Percentiles rank a stretch among this genome's conserved stretches.
These are phyloP conservation scores for Otolemur garnettii DNA, from an alignment of 2,113 vertebrate species.

Conservation along the genomic window DNA sequence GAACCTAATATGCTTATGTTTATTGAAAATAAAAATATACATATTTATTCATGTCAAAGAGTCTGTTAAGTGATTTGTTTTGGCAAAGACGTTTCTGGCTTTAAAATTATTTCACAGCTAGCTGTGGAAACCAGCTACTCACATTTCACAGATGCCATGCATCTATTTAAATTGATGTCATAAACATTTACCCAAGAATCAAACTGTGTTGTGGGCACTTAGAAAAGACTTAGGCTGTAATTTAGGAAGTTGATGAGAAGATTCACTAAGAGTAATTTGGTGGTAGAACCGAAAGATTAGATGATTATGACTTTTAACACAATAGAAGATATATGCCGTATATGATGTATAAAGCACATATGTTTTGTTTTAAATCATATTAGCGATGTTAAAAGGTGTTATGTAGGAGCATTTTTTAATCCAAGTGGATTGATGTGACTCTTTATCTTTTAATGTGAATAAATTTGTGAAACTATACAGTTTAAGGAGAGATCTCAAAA, in stretches of 20 bases:
- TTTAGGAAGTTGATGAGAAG: slow-evolving; percentile 38
- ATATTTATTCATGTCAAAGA: background rate
- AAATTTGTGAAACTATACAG: slow-evolving; percentile 18
- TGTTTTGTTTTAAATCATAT: slow-evolving; percentile 45
- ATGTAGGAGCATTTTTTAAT: slow-evolving; percentile 41
- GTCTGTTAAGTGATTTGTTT: slow-evolving; percentile 3
- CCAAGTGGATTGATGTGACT: slow-evolving; percentile 56
- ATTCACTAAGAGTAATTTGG: slow-evolving; percentile 41
- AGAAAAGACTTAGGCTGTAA: background rate
- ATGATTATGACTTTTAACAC: slow-evolving; percentile 47
- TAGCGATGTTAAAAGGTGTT: slow-evolving; percentile 17
- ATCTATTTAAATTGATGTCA: slow-evolving; percentile 50
- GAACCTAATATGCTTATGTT: background rate
- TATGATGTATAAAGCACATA: background rate
- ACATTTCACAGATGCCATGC: slow-evolving; percentile 13
- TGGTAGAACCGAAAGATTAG: slow-evolving; percentile 45
- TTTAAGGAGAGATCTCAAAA: slow-evolving; percentile 6
- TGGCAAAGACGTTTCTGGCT: background rate
- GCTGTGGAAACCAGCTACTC: background rate
- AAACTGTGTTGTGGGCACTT: slow-evolving; percentile 28
- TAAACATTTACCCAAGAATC: slow-evolving; percentile 50
- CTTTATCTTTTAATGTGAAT: slow-evolving; percentile 63
- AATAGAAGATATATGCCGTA: background rate
- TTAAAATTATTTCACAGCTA: slow-evolving; percentile 29
- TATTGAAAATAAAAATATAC: slow-evolving; percentile 22